phyloP scores from a whole-genome alignment of 2,113 vertebrate genomes.

The Porphyrio hochstetteri region DNA sequence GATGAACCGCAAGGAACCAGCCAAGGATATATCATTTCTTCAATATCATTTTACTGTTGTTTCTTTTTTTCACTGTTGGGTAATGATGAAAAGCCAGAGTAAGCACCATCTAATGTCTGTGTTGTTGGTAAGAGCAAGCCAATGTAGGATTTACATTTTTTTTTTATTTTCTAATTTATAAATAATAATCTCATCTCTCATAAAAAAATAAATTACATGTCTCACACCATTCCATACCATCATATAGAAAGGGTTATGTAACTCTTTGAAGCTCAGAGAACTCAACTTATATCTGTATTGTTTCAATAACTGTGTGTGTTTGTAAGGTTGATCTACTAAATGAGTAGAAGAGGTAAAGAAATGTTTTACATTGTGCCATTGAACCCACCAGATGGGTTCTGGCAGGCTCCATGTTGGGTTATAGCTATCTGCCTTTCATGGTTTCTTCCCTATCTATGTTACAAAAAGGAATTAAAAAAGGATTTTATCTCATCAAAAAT shows the following conservation, averaged over 20 bases:
- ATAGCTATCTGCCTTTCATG: background rate
- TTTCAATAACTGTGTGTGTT: background rate
- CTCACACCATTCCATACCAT: background rate
- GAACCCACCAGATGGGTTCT: background rate
- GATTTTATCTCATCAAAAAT: background rate
- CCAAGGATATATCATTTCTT: slow-evolving; percentile 12
- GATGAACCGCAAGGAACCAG: background rate
- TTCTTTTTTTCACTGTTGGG: background rate
- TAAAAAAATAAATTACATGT: background rate
- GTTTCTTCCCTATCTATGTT: background rate
- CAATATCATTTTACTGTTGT: slow-evolving; percentile 9
- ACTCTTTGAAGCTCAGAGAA: background rate
- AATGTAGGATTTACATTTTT: background rate
- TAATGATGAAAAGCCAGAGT: slow-evolving; percentile 14
- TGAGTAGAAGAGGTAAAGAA: background rate
- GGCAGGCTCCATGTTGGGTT: background rate
- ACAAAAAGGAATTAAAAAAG: background rate
- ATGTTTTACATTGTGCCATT: background rate
- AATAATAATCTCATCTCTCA: background rate
- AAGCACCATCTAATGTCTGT: background rate
- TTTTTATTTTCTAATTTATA: background rate
- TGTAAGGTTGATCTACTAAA: background rate
- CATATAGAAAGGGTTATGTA: background rate
- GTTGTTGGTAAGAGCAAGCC: background rate
- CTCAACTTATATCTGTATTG: background rate